phyloP scores from a whole-genome alignment of 2,113 vertebrate species.

The Bolborhynchus lineola region DNA sequence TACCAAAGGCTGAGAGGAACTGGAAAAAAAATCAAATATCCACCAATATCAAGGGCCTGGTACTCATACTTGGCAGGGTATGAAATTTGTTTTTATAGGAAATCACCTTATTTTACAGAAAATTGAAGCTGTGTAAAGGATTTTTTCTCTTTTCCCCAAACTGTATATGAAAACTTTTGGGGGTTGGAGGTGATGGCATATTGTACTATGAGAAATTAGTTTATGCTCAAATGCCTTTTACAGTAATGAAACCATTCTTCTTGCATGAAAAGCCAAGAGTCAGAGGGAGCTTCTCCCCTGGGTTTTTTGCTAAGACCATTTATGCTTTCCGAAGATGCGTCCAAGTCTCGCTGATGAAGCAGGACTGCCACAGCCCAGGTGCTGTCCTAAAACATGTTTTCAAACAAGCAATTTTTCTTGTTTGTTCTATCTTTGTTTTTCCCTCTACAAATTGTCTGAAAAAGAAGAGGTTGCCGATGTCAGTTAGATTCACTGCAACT shows the following conservation, averaged over 20 bases:
- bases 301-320: not conserved
- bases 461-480: fast-evolving
- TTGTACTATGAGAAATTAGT: slow-evolving; percentile 6
- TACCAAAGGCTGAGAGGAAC: not conserved
- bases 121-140: not conserved
- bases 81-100: slow-evolving; percentile 35
- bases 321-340: not conserved
- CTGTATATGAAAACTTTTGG: not conserved
- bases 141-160: not conserved
- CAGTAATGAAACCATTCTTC: not conserved
- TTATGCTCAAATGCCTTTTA: not conserved
- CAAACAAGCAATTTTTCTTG: not conserved
- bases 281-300: not conserved
- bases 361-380: fast-evolving
- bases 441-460: not conserved
- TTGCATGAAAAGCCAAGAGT: not conserved
- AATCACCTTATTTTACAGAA: not conserved
- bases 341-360: fast-evolving
- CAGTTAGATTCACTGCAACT: not conserved
- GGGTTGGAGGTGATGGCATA: not conserved
- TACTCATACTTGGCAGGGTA: not conserved
- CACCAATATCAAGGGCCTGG: not conserved
- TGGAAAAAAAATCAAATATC: slow-evolving; percentile 20
- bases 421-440: not conserved
- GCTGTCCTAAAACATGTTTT: not conserved